Percentiles rank a stretch among this genome's conserved stretches.
Evolutionary conservation across 2,888 invertebrate genomes (phyloP).

Genomic region (Galerucella nymphaeae): DNA sequence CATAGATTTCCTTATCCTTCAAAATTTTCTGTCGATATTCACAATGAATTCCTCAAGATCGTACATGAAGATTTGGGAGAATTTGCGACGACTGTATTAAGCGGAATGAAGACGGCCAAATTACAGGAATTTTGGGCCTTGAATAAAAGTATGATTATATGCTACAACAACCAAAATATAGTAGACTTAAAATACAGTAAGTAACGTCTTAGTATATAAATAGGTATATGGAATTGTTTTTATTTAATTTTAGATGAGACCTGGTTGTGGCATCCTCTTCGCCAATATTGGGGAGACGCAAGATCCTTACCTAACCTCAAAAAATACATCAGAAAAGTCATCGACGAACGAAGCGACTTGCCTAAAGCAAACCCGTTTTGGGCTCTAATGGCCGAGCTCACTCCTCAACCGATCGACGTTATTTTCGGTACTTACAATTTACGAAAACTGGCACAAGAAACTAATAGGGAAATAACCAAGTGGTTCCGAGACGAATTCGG

Average conservation of each 20-base stretch:
- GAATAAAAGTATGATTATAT: constrained; percentile 70
- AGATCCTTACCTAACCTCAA: constrained; percentile 68
- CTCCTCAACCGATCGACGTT: constrained; percentile 74
- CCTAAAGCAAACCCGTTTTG: constrained; percentile 65
- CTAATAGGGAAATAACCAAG: constrained; percentile 76
- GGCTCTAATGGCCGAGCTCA: constrained; percentile 81
- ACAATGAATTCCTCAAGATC: constrained; percentile 67
- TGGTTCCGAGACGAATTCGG: constrained; percentile 78
- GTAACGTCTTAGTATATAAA: neutral
- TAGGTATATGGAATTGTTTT: constrained; percentile 5
- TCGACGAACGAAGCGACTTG: constrained; percentile 59
- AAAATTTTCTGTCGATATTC: constrained; percentile 59
- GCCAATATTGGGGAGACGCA: constrained; percentile 77
- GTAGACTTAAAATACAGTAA: neutral
- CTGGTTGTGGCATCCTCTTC: constrained; percentile 70
- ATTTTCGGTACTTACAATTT: constrained; percentile 72
- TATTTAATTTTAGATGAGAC: constrained; percentile 55
- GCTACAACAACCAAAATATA: constrained; percentile 66
- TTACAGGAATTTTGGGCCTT: constrained; percentile 70
- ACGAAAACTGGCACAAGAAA: constrained; percentile 72
- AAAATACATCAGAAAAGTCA: constrained; percentile 64
- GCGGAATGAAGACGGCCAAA: constrained; percentile 67
- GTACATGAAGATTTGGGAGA: constrained; percentile 68
- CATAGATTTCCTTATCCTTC: constrained; percentile 78
- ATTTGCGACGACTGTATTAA: constrained; percentile 66